Conservation (phyloP, 2,888 invertebrate species). For the Caenorhabditis imperialis region DNA sequence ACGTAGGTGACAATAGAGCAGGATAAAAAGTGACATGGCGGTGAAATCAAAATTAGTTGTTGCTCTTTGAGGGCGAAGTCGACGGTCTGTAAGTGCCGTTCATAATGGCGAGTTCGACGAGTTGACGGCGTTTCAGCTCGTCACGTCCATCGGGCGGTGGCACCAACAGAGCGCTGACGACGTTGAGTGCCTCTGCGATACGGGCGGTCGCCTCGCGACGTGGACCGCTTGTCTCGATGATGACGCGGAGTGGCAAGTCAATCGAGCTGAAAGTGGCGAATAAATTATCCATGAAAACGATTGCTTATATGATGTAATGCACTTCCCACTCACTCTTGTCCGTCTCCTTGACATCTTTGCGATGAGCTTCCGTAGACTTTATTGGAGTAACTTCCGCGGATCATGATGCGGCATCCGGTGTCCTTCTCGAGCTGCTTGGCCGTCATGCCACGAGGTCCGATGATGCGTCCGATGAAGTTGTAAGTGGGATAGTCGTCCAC, state of each 20-base stretch:
- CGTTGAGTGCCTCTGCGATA: conserved; percentile 88
- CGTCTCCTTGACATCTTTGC: conserved; percentile 15
- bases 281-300: conserved; percentile 9
- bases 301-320: not conserved
- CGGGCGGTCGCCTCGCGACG: conserved; percentile 40
- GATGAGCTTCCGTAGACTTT: conserved; percentile 45
- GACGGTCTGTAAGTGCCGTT: conserved; percentile 94
- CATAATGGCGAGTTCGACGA: conserved; percentile 99
- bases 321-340: conserved; percentile 20
- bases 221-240: conserved; percentile 46
- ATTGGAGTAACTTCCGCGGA: conserved; percentile 52
- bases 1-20: conserved; percentile 31
- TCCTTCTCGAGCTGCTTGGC: conserved; percentile 99
- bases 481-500: conserved; percentile 99
- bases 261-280: conserved; percentile 36
- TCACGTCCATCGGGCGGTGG: conserved; percentile 97
- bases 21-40: too few relatives aligned
- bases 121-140: conserved; percentile 97
- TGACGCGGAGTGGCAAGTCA: conserved; percentile 53
- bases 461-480: conserved; percentile 98
- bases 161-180: conserved; percentile 95
- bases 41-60: conserved; percentile 44
- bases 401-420: conserved; percentile 99
- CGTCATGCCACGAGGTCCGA: conserved; percentile 99
- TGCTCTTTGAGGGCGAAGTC: conserved; percentile 36